phyloP scores from a whole-genome alignment of 2,797 vertebrate species.

The Odontamblyopus rebecca region DNA sequence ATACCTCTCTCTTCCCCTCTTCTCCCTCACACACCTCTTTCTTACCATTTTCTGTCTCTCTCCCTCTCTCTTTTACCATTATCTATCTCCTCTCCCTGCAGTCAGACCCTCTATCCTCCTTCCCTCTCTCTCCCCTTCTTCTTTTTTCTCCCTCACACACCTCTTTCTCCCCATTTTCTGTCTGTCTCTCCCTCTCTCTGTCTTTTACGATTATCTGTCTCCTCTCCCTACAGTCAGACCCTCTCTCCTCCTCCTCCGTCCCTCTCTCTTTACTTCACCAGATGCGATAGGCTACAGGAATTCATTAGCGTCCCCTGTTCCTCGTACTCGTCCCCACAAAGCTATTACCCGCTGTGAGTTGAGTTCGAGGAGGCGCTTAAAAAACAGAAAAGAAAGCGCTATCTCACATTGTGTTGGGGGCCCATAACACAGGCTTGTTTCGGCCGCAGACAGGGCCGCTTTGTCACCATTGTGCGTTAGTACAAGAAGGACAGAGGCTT shows the following conservation, averaged over 20 bases:
- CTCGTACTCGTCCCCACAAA: conserved; percentile 66
- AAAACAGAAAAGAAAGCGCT: conserved; percentile 1
- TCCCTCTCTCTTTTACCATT: background rate
- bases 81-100: background rate
- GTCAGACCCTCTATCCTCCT: background rate
- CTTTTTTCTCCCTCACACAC: background rate
- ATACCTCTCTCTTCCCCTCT: background rate
- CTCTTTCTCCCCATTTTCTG: background rate
- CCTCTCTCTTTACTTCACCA: conserved; percentile 68
- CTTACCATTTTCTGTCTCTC: background rate
- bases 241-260: conserved; percentile 58
- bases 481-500: conserved; percentile 15
- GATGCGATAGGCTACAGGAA: conserved; percentile 66
- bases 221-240: background rate
- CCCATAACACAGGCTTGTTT: conserved; percentile 12
- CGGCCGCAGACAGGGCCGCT: conserved; percentile 5
- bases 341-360: conserved; percentile 57
- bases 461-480: conserved; percentile 5
- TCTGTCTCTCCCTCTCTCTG: background rate
- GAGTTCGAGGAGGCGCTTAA: conserved; percentile 32
- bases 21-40: background rate
- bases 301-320: conserved; percentile 68
- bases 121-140: background rate
- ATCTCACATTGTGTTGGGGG: conserved; percentile 12
- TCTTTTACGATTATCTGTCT: no score